phyloP scores from a whole-genome alignment of 1,140 invertebrate species.

The Pemphigus obesinymphae region DNA sequence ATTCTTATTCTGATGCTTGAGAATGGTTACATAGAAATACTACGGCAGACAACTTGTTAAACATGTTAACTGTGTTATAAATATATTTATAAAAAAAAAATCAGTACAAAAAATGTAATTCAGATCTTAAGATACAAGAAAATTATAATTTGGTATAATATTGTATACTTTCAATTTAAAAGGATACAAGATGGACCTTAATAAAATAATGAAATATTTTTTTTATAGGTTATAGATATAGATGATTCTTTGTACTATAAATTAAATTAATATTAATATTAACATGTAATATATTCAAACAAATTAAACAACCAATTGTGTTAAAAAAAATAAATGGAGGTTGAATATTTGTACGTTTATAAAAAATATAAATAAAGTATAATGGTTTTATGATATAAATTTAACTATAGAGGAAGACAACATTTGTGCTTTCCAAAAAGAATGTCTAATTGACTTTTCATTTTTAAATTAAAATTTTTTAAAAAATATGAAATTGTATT shows the following conservation, averaged over 20 bases:
- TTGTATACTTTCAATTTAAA: neutral
- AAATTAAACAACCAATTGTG: neutral
- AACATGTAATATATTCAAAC: neutral
- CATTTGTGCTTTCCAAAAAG: neutral
- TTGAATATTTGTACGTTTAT: neutral
- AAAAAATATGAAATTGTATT: neutral
- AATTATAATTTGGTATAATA: neutral
- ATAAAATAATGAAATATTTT: neutral
- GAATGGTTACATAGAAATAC: too few species aligned
- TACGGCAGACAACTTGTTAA: too few species aligned
- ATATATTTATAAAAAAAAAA: neutral
- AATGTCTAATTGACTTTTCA: neutral
- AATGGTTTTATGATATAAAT: neutral
- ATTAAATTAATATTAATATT: neutral
- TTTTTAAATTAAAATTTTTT: neutral
- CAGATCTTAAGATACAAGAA: neutral
- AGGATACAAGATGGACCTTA: neutral
- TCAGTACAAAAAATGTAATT: too few species aligned
- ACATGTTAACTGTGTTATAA: neutral
- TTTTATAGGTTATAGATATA: neutral
- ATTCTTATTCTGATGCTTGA: too few species aligned
- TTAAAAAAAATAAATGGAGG: neutral
- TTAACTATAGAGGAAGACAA: neutral
- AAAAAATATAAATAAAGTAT: neutral
- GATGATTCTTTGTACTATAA: neutral